phyloP scores from a whole-genome alignment of 2,888 invertebrate species.

The Latheticus oryzae region DNA sequence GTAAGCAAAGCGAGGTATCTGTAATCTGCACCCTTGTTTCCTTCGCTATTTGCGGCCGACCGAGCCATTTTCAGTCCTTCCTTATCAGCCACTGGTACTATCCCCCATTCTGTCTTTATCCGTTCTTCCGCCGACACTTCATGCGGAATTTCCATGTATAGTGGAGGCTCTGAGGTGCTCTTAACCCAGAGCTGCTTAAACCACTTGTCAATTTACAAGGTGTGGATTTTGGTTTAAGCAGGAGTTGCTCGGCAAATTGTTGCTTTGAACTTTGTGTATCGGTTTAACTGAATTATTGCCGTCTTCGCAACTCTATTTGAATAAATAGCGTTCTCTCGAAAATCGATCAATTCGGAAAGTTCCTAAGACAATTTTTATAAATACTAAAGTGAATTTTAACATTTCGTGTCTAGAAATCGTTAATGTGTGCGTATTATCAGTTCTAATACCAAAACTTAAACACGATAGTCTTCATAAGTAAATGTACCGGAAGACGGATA shows the following conservation, averaged over 20 bases:
- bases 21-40: conserved; percentile 65
- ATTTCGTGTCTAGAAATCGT: conserved; percentile 54
- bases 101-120: conserved; percentile 56
- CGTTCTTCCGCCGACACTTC: conserved; percentile 57
- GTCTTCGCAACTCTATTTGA: conserved; percentile 31
- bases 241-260: conserved; percentile 53
- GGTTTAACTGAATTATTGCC: conserved; percentile 40
- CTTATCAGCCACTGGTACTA: conserved; percentile 53
- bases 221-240: conserved; percentile 55
- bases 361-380: conserved; percentile 11
- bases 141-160: conserved; percentile 59
- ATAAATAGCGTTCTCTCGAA: conserved; percentile 26
- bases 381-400: conserved; percentile 20
- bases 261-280: conserved; percentile 53
- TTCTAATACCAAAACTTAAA: conserved; percentile 56
- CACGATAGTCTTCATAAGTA: conserved; percentile 62
- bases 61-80: conserved; percentile 61
- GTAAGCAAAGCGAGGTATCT: conserved; percentile 61
- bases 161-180: conserved; percentile 53
- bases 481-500: conserved; percentile 64
- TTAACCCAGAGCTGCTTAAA: conserved; percentile 56
- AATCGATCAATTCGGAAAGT: conserved; percentile 6
- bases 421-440: conserved; percentile 59
- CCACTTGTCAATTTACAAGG: conserved; percentile 60
- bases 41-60: conserved; percentile 64